phyloP scores from a whole-genome alignment of 2,113 vertebrate species.

The Aspiorhynchus laticeps region DNA sequence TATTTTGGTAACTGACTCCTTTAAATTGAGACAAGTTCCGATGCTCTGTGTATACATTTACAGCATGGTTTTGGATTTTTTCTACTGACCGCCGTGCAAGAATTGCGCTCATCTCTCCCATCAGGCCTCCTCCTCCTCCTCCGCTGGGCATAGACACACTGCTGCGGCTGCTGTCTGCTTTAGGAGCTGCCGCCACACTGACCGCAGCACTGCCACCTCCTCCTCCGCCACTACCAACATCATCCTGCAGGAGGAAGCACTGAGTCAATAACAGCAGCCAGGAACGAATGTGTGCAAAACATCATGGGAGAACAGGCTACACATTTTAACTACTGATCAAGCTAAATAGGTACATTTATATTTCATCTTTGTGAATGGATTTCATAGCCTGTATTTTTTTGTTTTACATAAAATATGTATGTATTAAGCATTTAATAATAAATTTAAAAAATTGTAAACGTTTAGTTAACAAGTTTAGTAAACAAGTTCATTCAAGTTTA shows the following conservation, averaged over 20 bases:
- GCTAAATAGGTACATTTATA: neutral
- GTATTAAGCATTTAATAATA: too few relatives aligned
- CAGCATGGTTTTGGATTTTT: neutral
- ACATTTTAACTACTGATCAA: neutral
- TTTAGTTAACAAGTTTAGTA: too few relatives aligned
- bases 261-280: constrained; percentile 22
- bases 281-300: neutral
- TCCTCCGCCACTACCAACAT: constrained; percentile 68
- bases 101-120: constrained; percentile 94
- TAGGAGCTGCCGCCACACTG: constrained; percentile 61
- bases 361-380: neutral
- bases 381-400: neutral
- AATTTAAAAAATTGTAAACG: neutral
- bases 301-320: neutral
- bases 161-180: constrained; percentile 74
- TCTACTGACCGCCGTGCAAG: constrained; percentile 84
- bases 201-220: constrained; percentile 61
- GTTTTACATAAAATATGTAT: neutral
- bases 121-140: constrained; percentile 79
- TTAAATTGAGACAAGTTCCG: neutral
- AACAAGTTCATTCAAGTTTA: neutral
- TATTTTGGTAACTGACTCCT: neutral
- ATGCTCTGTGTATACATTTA: neutral
- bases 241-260: constrained; percentile 77
- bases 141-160: constrained; percentile 71